Base-by-base conservation (phyloP, 2,888 invertebrate genomes). In the Drosophila parthenogenetica region DNA sequence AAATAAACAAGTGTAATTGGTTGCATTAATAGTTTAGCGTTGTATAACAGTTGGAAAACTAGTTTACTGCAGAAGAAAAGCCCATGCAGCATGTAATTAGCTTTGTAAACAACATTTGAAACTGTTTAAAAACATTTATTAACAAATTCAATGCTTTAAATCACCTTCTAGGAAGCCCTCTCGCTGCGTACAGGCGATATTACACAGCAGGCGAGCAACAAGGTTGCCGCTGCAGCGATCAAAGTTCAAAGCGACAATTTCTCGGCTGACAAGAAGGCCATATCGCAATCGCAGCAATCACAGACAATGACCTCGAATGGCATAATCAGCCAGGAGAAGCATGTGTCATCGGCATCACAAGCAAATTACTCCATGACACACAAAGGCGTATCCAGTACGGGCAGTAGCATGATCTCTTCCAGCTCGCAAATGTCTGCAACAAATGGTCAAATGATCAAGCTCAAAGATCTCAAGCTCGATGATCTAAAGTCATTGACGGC, bases 181-280 rank as follows among this genome's bases (percentile, higher is more conserved):
- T 96, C 96, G 57, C 92, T 98, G 78, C 96, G 96, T 92, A 95
- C 96, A 59, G 96, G 96, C 61, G 97, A 97, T 91, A 93, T 97
- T 58, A 95, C 96, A 58, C 96, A 97, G 76, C 96, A 97, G 91
- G 97, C 97, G 91, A 96, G 95, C 81, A 96, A 96, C 91, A 97
- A 96, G 91, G 95, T 97, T 93, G 95, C 96, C 62, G 96, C 97
- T 48, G 95, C 96, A 43, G 96, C 96, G 90, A 96, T 97, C 93
- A 96, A 96, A 92, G 93, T 98, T 61, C 96, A 96, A 79, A 96
- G 97, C 53, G 97, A 97, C 88, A 95, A 95, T 42, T 97, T 97
- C 92, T 97, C 96, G 85, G 95, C 96, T 11, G 97, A 97, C 93
- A 96, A 97, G 59, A 94, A 94, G 83, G 93, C 93, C 37, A 95